phyloP scores from a whole-genome alignment of 2,888 invertebrate species.

The Synergus umbraculus region DNA sequence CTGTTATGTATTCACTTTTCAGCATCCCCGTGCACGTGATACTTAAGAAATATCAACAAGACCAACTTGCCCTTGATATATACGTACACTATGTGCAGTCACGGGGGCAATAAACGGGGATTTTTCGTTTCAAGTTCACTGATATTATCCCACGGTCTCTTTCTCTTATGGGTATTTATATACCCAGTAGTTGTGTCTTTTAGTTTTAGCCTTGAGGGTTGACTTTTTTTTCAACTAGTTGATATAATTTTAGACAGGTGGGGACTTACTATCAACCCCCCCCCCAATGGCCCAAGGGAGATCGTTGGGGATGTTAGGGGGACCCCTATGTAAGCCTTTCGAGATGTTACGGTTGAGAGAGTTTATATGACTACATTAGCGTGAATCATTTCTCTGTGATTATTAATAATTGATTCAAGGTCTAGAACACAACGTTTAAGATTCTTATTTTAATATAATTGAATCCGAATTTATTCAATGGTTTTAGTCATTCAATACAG shows the following conservation, averaged over 20 bases:
- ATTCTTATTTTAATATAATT: not conserved
- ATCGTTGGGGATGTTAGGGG: not conserved
- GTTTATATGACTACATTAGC: slow-evolving; percentile 26
- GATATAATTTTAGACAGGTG: slow-evolving; percentile 33
- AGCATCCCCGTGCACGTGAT: slow-evolving; percentile 36
- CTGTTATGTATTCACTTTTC: slow-evolving; percentile 6
- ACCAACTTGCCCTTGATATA: slow-evolving; percentile 1
- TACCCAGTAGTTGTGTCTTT: slow-evolving; percentile 23
- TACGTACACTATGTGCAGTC: not conserved
- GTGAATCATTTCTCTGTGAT: slow-evolving; percentile 20
- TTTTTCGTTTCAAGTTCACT: slow-evolving; percentile 38
- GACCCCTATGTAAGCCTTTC: slow-evolving; percentile 27
- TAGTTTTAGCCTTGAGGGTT: not conserved
- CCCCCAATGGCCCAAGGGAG: not conserved
- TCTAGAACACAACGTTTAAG: slow-evolving; percentile 1
- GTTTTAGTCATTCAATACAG: no score
- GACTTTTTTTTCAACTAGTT: not conserved
- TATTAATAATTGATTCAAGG: slow-evolving; percentile 14
- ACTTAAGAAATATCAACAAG: slow-evolving; percentile 37
- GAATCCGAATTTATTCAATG: not conserved
- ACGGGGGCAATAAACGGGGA: slow-evolving; percentile 21
- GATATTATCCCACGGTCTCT: slow-evolving; percentile 40
- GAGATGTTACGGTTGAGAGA: slow-evolving; percentile 34
- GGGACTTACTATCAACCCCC: not conserved
- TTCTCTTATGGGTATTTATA: slow-evolving; percentile 17